Evolutionary conservation across 2,797 vertebrate species (phyloP), one percentile per base, ranked within the genome.

Genomic region (Diplodus puntazzo): DNA sequence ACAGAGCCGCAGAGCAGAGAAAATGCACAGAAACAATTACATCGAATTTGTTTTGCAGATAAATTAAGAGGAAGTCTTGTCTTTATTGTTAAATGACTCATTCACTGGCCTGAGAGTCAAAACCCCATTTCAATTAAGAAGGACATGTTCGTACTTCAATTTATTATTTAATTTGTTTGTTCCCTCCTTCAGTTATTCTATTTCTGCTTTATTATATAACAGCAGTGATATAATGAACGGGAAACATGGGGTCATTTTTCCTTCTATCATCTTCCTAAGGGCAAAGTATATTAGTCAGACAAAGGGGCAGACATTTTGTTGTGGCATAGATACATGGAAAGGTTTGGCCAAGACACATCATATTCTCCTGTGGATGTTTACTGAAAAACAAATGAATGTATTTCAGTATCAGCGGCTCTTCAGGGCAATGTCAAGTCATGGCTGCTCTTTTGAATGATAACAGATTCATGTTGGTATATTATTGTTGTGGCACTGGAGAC

Each of bases 361-460:
- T 48, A 58, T 39, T 76, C 73, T 59, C 70, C 25, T 48, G 42
- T 43, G 73, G 70, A 68, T 60, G 64, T 46, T 48, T 48, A 69
- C 18, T 81, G 70, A 63, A 63, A 73, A 64, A 73, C 14, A 73
- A 68, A 69, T 63, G 30, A 63, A 27, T 59, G 48, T 23, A 49
- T 69, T 65, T 68, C 52, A 60, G 46, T 74, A 82, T 85, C 78
- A 80, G 72, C 49, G 25, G 71, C 70, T 79, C 63, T 75, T 81
- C 64, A 68, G 82, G 73, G 65, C 69, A 48, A 8, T 43, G 27
- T 73, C 73, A 64, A n/a, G 43, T 71, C 50, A 21, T 34, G 69
- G 76, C 84, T 87, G 78, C 61, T 75, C 30, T 68, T 68, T 70
- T 73, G 69, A 72, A 69, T 73, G 72, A 84, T 87, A 88, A 82